Percentiles rank a stretch among this genome's conserved stretches.
Conservation (phyloP, 1,140 invertebrate genomes). For the Grapholita molesta region DNA sequence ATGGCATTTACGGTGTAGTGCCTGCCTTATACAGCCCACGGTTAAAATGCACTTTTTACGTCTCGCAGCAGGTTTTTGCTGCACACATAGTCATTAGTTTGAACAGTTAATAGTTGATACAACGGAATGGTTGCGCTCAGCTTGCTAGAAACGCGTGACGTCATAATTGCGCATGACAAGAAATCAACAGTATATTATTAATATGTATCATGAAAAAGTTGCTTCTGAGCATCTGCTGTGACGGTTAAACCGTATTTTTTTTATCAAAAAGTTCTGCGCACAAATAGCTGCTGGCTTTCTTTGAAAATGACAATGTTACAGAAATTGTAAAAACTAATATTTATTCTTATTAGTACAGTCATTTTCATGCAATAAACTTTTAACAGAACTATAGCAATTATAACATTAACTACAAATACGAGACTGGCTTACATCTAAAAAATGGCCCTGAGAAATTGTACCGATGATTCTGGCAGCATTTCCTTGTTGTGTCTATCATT, state of each 20-base stretch:
- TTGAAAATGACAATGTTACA: no score
- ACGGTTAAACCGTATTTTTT: neutral
- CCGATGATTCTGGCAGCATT: no score
- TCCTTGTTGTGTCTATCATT: no score
- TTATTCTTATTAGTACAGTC: no score
- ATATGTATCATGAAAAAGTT: neutral
- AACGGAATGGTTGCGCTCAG: conserved; percentile 30
- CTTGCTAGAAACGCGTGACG: conserved; percentile 1
- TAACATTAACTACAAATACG: no score
- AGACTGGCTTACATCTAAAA: no score
- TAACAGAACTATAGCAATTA: no score
- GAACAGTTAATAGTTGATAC: conserved; percentile 23
- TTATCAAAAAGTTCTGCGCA: no score
- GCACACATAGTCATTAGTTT: conserved; percentile 27
- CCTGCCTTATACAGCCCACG: conserved; percentile 43
- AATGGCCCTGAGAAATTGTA: no score
- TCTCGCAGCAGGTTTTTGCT: conserved; percentile 29
- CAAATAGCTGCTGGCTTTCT: no score
- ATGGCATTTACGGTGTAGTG: conserved; percentile 71
- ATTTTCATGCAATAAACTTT: no score
- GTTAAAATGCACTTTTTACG: conserved; percentile 56
- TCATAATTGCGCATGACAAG: conserved; percentile 3
- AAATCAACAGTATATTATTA: neutral
- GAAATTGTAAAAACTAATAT: no score
- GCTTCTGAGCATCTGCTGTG: neutral